Percentiles rank a stretch among this genome's conserved stretches.
These are phyloP conservation scores for Zele albiditarsus DNA, from an alignment of 2,888 invertebrate species.

Conservation along the genomic window DNA sequence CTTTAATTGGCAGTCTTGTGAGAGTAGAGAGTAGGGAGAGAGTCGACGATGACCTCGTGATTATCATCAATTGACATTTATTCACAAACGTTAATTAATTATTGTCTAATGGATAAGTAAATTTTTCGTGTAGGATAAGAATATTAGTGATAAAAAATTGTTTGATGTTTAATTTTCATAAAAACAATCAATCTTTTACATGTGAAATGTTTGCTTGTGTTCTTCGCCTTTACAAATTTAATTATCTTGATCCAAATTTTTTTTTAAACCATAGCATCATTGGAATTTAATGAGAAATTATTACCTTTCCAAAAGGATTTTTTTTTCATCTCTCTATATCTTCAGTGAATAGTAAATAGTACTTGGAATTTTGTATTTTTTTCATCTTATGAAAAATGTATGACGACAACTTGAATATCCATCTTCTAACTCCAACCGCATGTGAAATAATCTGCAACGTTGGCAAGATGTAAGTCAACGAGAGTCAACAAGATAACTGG, in stretches of 20 bases:
- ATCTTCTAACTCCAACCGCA: background rate
- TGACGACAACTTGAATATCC: background rate
- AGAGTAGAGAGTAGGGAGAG: slow-evolving; percentile 31
- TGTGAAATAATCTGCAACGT: slow-evolving; percentile 8
- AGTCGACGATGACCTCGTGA: slow-evolving; percentile 37
- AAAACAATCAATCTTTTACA: no score
- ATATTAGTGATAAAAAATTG: no score
- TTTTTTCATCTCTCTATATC: background rate
- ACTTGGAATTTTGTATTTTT: background rate
- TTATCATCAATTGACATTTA: slow-evolving; percentile 12
- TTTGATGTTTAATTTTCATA: background rate
- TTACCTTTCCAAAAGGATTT: no score
- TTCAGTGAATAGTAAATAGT: background rate
- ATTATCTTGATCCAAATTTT: background rate
- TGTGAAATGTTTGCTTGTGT: background rate
- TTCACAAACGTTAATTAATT: slow-evolving; percentile 25
- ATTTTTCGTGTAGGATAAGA: background rate
- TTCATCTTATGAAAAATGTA: background rate
- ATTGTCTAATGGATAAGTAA: background rate
- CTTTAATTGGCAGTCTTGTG: slow-evolving; percentile 54
- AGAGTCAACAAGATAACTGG: slow-evolving; percentile 29
- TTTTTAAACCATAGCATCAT: no score
- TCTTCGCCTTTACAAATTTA: background rate
- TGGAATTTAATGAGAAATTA: no score
- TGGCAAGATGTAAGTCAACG: slow-evolving; percentile 17